Percentiles rank a stretch among this genome's conserved stretches.
Conservation (phyloP, 2,797 vertebrate genomes). For the Enteromius anoplus region DNA sequence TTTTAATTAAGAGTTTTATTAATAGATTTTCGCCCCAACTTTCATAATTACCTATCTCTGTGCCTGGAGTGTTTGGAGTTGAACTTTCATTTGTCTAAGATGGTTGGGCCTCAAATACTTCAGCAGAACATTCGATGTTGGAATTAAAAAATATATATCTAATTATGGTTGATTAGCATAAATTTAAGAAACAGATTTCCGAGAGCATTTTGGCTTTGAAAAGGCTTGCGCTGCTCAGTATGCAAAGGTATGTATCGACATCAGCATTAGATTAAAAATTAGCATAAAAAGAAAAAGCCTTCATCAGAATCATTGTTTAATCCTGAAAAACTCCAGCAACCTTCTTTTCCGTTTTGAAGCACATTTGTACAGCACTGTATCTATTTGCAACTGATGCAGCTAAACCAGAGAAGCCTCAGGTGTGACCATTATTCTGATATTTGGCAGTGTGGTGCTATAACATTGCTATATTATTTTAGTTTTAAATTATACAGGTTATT, state of each 20-base stretch:
- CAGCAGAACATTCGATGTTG: slow-evolving; percentile 77
- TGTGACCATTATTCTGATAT: slow-evolving; percentile 34
- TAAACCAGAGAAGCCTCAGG: slow-evolving; percentile 16
- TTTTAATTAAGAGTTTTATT: slow-evolving; percentile 85
- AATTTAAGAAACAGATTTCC: slow-evolving; percentile 26
- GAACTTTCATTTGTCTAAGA: slow-evolving; percentile 77
- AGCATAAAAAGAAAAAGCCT: slow-evolving; percentile 7
- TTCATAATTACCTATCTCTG: slow-evolving; percentile 79
- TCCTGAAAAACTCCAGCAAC: background rate
- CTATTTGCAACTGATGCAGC: slow-evolving; percentile 14
- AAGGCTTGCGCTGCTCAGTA: background rate
- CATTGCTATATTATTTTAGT: slow-evolving; percentile 7
- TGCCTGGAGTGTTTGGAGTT: slow-evolving; percentile 78
- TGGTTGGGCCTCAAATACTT: slow-evolving; percentile 72
- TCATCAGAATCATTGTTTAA: background rate
- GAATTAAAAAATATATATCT: slow-evolving; percentile 70
- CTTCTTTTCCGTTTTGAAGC: background rate
- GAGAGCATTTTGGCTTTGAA: background rate
- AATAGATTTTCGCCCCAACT: slow-evolving; percentile 81
- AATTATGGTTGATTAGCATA: slow-evolving; percentile 70
- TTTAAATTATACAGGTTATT: slow-evolving; percentile 31
- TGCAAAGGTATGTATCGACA: background rate
- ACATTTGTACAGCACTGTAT: background rate
- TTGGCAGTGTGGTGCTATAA: slow-evolving; percentile 13
- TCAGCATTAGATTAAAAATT: slow-evolving; percentile 11